A percentile compares a stretch with the other conserved stretches of the same genome.
These are phyloP conservation scores for Rattus norvegicus DNA, from an alignment of 2,113 vertebrate genomes.

Conservation along the genomic window GRCr8 NC_086039.1:155441001-155441500, in stretches of 20 bases:
- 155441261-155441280: too few species aligned
- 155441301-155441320: too few species aligned
- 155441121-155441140: neutral
- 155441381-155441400: neutral
- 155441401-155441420: neutral
- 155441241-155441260: too few species aligned
- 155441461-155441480: neutral
- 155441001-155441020: neutral
- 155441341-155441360: neutral
- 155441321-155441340: neutral
- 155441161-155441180: neutral
- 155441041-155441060: neutral
- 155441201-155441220: neutral
- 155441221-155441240: slow-evolving; percentile 13
- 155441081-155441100: slow-evolving; percentile 13
- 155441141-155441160: neutral
- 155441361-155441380: neutral
- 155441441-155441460: neutral
- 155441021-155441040: neutral
- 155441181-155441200: neutral
- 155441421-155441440: neutral
- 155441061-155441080: neutral
- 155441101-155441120: neutral
- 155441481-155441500: too few species aligned
- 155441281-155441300: too few species aligned